Conservation (phyloP, 2,888 invertebrate species). For the Yponomeuta sedellus region DNA sequence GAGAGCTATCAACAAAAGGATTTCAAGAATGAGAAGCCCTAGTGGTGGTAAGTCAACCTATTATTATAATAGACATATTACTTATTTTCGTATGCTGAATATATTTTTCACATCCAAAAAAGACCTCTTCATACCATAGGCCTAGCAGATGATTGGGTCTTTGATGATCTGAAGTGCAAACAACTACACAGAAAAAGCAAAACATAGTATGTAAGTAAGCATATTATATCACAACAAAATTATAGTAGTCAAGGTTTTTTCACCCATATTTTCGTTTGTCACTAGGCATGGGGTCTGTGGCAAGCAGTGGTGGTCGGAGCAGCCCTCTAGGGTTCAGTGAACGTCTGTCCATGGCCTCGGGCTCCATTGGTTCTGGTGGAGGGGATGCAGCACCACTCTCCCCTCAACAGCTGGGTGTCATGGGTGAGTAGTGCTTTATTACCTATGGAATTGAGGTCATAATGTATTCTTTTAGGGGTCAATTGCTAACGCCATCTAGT, state of each 20-base stretch:
- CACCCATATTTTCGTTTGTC: neutral
- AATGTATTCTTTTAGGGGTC: neutral
- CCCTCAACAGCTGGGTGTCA: conserved; percentile 91
- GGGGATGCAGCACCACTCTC: conserved; percentile 82
- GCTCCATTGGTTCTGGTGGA: conserved; percentile 77
- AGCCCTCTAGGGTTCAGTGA: conserved; percentile 80
- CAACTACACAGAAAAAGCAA: no score
- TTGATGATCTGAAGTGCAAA: no score
- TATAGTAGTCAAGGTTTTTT: neutral
- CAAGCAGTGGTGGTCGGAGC: conserved; percentile 80
- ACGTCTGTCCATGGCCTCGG: conserved; percentile 81
- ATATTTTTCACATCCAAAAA: no score
- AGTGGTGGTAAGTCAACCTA: conserved; percentile 68
- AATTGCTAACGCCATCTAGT: conserved; percentile 31
- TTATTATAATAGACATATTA: neutral
- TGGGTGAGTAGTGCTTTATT: conserved; percentile 84
- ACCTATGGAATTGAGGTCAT: neutral
- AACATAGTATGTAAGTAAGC: no score
- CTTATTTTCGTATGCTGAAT: no score
- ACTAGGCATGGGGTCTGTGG: conserved; percentile 78
- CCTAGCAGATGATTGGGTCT: no score
- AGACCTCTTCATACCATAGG: no score
- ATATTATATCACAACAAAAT: neutral
- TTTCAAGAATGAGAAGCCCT: conserved; percentile 82
- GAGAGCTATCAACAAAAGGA: conserved; percentile 74